These are phyloP conservation scores for Girardia tigrina DNA, from an alignment of 2,888 invertebrate species.

Conservation along the genomic window DNA sequence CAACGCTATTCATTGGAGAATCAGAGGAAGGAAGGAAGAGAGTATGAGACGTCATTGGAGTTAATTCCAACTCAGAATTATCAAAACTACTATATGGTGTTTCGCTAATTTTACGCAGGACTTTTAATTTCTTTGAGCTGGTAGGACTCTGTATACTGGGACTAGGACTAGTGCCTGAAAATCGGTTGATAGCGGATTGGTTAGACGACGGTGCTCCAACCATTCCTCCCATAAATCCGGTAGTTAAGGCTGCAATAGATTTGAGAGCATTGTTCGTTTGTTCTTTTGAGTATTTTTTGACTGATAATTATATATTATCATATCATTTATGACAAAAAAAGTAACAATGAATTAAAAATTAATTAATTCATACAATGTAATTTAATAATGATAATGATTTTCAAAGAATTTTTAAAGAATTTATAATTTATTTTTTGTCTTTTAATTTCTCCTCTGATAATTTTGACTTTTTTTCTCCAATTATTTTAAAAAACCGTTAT, in stretches of 20 bases:
- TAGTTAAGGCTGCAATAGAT: slow-evolving; percentile 35
- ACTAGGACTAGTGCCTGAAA: slow-evolving; percentile 26
- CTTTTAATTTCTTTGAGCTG: not conserved
- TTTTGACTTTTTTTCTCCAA: no score
- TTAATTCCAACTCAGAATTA: not conserved
- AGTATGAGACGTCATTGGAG: slow-evolving; percentile 1
- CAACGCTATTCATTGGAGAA: not conserved
- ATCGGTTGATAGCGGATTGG: slow-evolving; percentile 19
- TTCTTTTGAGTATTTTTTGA: slow-evolving; percentile 33
- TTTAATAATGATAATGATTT: no score
- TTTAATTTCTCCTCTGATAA: no score
- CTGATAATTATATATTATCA: slow-evolving; percentile 24
- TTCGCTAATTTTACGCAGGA: not conserved
- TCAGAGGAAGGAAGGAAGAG: not conserved
- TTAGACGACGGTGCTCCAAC: slow-evolving; percentile 34
- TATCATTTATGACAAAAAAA: no score
- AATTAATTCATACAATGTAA: no score
- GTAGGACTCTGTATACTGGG: slow-evolving; percentile 11
- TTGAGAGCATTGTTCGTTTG: slow-evolving; percentile 36
- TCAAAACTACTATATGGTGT: slow-evolving; percentile 14
- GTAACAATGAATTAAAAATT: no score
- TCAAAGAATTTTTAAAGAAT: no score
- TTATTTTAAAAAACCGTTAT: no score
- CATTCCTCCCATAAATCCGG: slow-evolving; percentile 34
- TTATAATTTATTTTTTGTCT: no score